phyloP scores from a whole-genome alignment of 2,113 vertebrate species.

The Gorsachius goisagi region DNA sequence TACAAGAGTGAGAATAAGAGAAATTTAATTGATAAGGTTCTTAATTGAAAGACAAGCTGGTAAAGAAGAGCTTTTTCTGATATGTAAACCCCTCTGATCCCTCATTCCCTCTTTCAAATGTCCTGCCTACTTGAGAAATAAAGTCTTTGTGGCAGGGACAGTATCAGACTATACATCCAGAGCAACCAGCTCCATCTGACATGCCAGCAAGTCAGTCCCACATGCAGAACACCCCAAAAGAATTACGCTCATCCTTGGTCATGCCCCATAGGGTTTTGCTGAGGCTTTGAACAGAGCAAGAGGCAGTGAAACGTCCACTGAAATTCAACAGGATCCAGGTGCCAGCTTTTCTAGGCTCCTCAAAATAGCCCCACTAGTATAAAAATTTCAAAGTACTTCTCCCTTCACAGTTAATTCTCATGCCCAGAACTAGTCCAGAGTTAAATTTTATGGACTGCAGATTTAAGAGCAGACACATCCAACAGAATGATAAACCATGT shows the following conservation, averaged over 20 bases:
- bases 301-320: background rate
- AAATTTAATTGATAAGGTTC: background rate
- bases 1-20: background rate
- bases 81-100: background rate
- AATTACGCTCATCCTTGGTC: background rate
- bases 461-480: background rate
- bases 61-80: background rate
- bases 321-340: background rate
- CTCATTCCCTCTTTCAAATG: background rate
- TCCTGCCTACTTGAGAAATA: background rate
- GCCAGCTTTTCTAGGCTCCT: background rate
- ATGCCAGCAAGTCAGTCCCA: rapidly evolving
- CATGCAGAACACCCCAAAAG: background rate
- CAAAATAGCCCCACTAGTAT: background rate
- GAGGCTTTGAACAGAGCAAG: background rate
- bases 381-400: background rate
- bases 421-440: background rate
- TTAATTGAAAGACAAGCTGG: background rate
- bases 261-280: background rate
- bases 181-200: background rate
- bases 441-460: background rate
- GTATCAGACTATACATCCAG: background rate
- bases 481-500: background rate
- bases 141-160: background rate
- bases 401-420: background rate